phyloP scores from a whole-genome alignment of 2,888 invertebrate genomes.

The Stramonita haemastoma region DNA sequence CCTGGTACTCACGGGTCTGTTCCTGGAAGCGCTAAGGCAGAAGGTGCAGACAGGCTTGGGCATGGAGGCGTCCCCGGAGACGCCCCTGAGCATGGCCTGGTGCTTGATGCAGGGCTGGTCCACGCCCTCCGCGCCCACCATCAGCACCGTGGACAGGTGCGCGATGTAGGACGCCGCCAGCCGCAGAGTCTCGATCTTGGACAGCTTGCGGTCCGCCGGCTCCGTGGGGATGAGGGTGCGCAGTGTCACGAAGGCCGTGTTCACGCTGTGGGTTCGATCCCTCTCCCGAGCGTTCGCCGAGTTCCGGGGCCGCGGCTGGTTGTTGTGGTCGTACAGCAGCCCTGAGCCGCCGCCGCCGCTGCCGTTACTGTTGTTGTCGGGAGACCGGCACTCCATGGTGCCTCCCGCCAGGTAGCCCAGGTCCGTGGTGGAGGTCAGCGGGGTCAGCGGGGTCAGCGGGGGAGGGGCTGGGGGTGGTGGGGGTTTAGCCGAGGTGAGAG shows the following conservation, averaged over 20 bases:
- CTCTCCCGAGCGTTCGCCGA: conserved; percentile 76
- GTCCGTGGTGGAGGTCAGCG: neutral
- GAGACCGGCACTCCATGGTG: conserved; percentile 17
- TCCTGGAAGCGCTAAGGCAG: conserved; percentile 82
- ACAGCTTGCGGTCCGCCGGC: conserved; percentile 93
- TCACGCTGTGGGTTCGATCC: conserved; percentile 85
- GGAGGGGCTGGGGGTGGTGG: neutral
- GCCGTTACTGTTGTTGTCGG: conserved; percentile 27
- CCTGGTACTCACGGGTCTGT: conserved; percentile 61
- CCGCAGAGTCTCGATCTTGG: conserved; percentile 95
- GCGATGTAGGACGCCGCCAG: conserved; percentile 95
- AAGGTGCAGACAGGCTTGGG: conserved; percentile 85
- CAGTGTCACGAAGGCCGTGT: conserved; percentile 91
- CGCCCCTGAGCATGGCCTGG: conserved; percentile 69
- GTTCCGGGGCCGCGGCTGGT: conserved; percentile 53
- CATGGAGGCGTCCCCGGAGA: conserved; percentile 53
- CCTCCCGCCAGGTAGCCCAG: neutral
- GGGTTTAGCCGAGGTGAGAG: no score
- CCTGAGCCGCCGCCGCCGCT: neutral
- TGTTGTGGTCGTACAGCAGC: conserved; percentile 11
- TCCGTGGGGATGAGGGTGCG: conserved; percentile 94
- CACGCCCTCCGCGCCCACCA: conserved; percentile 76
- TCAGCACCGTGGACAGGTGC: conserved; percentile 83
- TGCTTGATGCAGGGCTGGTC: conserved; percentile 84
- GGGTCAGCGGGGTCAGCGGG: neutral